Percentiles rank a stretch among this genome's conserved stretches.
phyloP scores from a whole-genome alignment of 2,888 invertebrate species.

The Caenorhabditis afra region DNA sequence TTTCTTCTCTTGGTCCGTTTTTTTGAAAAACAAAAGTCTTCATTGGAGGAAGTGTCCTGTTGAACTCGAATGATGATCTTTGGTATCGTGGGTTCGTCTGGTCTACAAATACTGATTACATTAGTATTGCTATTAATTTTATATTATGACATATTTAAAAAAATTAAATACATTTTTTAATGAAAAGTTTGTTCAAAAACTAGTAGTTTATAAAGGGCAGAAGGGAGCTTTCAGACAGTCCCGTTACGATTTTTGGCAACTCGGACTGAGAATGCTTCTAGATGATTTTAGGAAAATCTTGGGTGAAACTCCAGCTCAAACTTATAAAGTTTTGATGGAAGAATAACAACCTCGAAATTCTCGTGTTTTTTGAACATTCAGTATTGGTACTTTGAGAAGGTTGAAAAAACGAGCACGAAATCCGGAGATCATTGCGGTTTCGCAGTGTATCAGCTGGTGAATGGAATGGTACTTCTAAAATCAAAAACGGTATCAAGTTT shows the following conservation, averaged over 20 bases:
- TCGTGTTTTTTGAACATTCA: constrained; percentile 57
- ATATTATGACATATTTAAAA: not conserved
- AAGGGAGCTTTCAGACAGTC: too few relatives aligned
- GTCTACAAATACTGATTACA: not conserved
- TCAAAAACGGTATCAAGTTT: not conserved
- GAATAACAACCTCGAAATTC: constrained; percentile 10
- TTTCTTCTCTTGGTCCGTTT: constrained; percentile 33
- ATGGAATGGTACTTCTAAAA: constrained; percentile 47
- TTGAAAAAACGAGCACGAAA: constrained; percentile 45
- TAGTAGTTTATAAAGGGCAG: too few relatives aligned
- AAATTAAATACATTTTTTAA: too few relatives aligned
- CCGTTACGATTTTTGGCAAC: too few relatives aligned
- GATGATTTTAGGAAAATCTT: too few relatives aligned
- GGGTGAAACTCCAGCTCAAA: too few relatives aligned
- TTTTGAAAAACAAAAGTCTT: constrained; percentile 8
- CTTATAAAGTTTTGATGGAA: too few relatives aligned
- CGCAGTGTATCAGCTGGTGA: constrained; percentile 61
- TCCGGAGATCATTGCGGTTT: constrained; percentile 38
- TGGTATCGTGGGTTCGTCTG: constrained; percentile 51
- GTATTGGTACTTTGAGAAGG: constrained; percentile 32
- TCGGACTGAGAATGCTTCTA: too few relatives aligned
- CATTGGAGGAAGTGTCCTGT: not conserved
- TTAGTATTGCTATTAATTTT: too few relatives aligned
- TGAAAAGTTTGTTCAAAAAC: too few relatives aligned
- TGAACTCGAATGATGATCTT: constrained; percentile 60